phyloP scores from a whole-genome alignment of 2,888 invertebrate species.

The Tyria jacobaeae region DNA sequence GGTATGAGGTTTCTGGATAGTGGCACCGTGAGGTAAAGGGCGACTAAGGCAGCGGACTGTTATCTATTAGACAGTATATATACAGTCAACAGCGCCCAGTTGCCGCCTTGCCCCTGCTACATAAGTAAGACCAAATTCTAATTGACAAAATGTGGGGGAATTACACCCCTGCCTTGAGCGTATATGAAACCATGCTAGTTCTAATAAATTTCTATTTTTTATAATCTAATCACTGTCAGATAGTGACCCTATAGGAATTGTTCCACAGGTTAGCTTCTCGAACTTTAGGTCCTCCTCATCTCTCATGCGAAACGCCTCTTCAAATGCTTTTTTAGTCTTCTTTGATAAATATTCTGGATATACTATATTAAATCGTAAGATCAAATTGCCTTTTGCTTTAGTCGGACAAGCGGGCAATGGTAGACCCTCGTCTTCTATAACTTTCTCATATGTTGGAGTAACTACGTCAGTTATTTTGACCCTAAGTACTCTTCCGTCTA shows the following conservation, averaged over 20 bases:
- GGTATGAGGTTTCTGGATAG: too few relatives aligned
- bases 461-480: constrained; percentile 91
- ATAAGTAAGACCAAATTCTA: too few relatives aligned
- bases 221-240: not conserved
- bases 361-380: constrained; percentile 88
- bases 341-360: constrained; percentile 80
- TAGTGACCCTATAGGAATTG: constrained; percentile 52
- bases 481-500: constrained; percentile 90
- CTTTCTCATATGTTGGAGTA: constrained; percentile 89
- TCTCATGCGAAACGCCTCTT: constrained; percentile 70
- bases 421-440: constrained; percentile 91
- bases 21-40: too few relatives aligned
- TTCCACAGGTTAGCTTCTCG: constrained; percentile 70
- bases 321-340: constrained; percentile 74
- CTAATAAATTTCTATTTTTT: not conserved
- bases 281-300: constrained; percentile 72
- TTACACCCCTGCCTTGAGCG: not conserved
- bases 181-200: not conserved
- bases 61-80: too few relatives aligned
- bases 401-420: constrained; percentile 88
- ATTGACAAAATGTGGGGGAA: too few relatives aligned
- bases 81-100: too few relatives aligned
- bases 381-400: constrained; percentile 89
- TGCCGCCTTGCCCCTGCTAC: too few relatives aligned
- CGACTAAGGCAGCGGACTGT: too few relatives aligned